Percentiles rank a stretch among this genome's conserved stretches.
Conservation (phyloP, 1,140 invertebrate species). For the Halyomorpha halys region DNA sequence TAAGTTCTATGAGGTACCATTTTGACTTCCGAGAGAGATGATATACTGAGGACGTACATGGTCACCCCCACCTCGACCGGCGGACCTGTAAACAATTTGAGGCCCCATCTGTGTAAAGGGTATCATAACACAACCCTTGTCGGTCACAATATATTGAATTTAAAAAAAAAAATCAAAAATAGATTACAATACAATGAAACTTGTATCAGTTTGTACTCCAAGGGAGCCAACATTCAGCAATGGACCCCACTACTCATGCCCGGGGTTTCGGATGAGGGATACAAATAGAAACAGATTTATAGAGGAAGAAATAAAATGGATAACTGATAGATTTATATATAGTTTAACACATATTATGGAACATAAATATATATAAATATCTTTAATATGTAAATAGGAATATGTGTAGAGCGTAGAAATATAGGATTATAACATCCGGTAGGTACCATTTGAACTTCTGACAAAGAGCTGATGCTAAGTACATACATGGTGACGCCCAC, state of each 20-base stretch:
- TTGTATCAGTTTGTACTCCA: neutral
- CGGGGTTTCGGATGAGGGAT: conserved; percentile 9
- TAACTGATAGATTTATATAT: conserved; percentile 17
- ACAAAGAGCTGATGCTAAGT: conserved; percentile 95
- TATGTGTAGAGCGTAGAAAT: conserved; percentile 21
- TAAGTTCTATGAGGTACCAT: conserved; percentile 60
- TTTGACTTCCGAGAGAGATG: conserved; percentile 94
- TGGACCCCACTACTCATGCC: conserved; percentile 10
- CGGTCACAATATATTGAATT: neutral
- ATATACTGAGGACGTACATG: conserved; percentile 96
- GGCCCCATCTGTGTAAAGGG: conserved; percentile 5
- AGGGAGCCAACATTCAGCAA: conserved; percentile 11
- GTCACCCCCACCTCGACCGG: conserved; percentile 93
- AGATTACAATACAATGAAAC: too few relatives aligned
- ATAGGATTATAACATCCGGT: conserved; percentile 29
- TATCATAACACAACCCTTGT: neutral
- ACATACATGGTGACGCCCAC: conserved; percentile 97
- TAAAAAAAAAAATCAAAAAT: neutral
- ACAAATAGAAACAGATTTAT: conserved; percentile 15
- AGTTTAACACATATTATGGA: neutral
- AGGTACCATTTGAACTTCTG: conserved; percentile 97
- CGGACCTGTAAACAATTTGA: conserved; percentile 66
- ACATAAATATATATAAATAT: conserved; percentile 13
- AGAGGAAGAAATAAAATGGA: conserved; percentile 21
- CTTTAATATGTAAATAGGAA: conserved; percentile 18